phyloP scores from a whole-genome alignment of 2,113 vertebrate genomes.

The Trematomus loennbergii region DNA sequence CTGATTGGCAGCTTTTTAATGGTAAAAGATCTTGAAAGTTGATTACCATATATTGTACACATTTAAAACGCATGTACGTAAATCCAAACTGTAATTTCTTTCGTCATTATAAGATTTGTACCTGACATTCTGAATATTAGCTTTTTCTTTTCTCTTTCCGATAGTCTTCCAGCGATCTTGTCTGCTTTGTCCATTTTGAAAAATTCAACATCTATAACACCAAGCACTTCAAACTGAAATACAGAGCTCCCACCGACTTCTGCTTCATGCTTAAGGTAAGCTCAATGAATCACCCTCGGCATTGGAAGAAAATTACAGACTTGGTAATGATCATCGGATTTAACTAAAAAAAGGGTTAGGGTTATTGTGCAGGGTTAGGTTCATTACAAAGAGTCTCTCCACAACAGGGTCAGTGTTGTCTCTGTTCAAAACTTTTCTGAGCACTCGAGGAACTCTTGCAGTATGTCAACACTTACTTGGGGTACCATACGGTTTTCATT shows the following conservation, averaged over 20 bases:
- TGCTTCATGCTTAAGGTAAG: slow-evolving; percentile 96
- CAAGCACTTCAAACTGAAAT: slow-evolving; percentile 88
- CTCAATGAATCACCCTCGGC: neutral
- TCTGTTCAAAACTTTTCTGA: neutral
- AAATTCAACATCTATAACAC: slow-evolving; percentile 92
- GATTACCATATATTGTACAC: too few species aligned
- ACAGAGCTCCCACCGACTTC: slow-evolving; percentile 92
- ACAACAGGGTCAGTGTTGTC: neutral
- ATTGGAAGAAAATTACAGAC: neutral
- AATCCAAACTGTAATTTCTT: neutral
- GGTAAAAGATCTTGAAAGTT: too few species aligned
- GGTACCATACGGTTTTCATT: neutral
- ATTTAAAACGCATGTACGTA: neutral
- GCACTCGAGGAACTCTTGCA: neutral
- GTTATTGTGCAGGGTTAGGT: neutral
- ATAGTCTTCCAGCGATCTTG: slow-evolving; percentile 91
- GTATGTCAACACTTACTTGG: neutral
- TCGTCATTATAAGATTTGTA: neutral
- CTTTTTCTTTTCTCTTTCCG: slow-evolving; percentile 35
- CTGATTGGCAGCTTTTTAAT: too few species aligned
- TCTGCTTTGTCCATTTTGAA: slow-evolving; percentile 92
- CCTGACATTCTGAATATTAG: neutral
- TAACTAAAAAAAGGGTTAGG: neutral
- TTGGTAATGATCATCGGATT: neutral
- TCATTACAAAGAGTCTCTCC: neutral